Evolutionary conservation across 1,140 invertebrate genomes (phyloP), one percentile per base, ranked within the genome.

Genomic region (Ectropis grisescens): DNA sequence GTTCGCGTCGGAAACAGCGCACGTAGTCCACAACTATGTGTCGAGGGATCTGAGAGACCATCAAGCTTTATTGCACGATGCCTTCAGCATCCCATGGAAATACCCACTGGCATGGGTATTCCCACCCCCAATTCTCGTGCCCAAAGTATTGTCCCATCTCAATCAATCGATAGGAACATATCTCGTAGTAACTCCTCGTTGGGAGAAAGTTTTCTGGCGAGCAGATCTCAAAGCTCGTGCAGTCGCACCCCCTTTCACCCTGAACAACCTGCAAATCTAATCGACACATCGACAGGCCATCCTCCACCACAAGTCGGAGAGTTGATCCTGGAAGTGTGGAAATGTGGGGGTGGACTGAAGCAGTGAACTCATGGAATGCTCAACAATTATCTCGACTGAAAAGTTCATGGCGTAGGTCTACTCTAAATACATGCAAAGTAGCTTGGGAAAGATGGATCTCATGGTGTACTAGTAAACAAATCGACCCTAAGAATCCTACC

Each of bases 81-180:
- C 58, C 1, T 67, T 74, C 50, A 38, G 45, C 33, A 46, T 13
- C 10, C 26, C 6, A 1, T 75, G 70, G 65, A 9, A 47, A n/a
- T 69, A 38, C 52, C 33, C 15, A 2, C 56, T 70, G 16, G 64
- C 38, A 0, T 71, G 65, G 55, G n/a, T 69, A 14, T 75, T 75
- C 24, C 67, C 70, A 4, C 60, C 60, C 6, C 57, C 57, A 2
- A 34, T 33, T 9, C 31, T 56, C 19, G 48, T 60, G 1, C 48
- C 52, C 1, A 32, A 14, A 3, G 46, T 59, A 4, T 29, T 59
- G 6, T 2, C 10, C n/a, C 49, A 52, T 3, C 11, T 60, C 8
- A 47, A 56, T 11, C 10, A 15, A 4, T 29, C 43, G 4, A 6
- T 11, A 15, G 51, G 48, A 4, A 13, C 10, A 2, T 60, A 34